Conservation (phyloP, 2,888 invertebrate genomes). For the Marasmarcha lunaedactyla region DNA sequence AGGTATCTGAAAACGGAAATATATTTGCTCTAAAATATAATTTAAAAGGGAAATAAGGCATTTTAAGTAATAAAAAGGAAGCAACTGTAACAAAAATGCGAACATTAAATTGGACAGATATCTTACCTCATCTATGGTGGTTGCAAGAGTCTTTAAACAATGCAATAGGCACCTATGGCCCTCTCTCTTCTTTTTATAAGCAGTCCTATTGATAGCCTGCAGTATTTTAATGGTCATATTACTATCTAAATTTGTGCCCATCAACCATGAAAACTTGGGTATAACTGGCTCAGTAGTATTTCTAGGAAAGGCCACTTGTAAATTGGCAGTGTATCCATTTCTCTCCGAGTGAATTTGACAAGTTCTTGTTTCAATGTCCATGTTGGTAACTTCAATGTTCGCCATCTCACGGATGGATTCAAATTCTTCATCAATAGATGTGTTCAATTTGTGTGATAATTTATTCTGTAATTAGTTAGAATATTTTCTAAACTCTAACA, state of each 20-base stretch:
- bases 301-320: conserved; percentile 72
- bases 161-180: conserved; percentile 90
- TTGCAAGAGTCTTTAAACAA: conserved; percentile 74
- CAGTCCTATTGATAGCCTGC: conserved; percentile 84
- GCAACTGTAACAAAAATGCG: no score
- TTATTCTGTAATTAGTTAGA: conserved; percentile 45
- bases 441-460: conserved; percentile 35
- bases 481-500: conserved; percentile 6
- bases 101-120: no score
- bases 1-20: conserved; percentile 64
- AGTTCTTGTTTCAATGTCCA: conserved; percentile 69
- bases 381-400: conserved; percentile 65
- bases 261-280: conserved; percentile 62
- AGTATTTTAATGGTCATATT: conserved; percentile 78
- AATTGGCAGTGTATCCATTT: conserved; percentile 63
- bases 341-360: conserved; percentile 70
- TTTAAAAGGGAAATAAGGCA: no score
- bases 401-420: conserved; percentile 64
- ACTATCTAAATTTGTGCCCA: conserved; percentile 75
- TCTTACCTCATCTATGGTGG: conserved; percentile 57
- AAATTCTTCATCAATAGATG: conserved; percentile 61
- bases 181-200: conserved; percentile 84
- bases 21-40: conserved; percentile 4
- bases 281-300: conserved; percentile 55
- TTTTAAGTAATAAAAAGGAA: no score